These are phyloP conservation scores for Abramis brama DNA, from an alignment of 2,113 vertebrate genomes.

Conservation along the genomic window DNA sequence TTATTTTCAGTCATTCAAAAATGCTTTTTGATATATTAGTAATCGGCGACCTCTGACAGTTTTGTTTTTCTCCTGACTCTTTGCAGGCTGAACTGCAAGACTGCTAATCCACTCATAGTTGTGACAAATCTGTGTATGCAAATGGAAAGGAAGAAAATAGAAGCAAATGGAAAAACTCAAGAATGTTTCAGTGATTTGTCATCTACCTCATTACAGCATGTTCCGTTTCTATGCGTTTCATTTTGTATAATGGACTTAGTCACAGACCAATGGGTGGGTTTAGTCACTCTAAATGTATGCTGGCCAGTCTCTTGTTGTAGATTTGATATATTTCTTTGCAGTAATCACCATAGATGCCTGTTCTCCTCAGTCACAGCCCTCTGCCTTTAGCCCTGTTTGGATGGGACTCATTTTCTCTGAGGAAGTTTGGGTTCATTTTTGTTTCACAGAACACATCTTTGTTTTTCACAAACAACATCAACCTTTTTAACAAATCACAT, in stretches of 20 bases:
- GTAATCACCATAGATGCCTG: constrained; percentile 11
- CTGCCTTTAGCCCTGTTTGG: neutral
- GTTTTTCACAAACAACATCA: neutral
- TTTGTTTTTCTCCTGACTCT: neutral
- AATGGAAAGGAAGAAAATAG: constrained; percentile 10
- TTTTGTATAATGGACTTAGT: constrained; percentile 35
- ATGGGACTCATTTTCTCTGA: neutral
- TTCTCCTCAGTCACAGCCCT: neutral
- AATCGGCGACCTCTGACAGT: neutral
- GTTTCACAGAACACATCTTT: neutral
- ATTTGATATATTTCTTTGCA: constrained; percentile 1
- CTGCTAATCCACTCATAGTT: constrained; percentile 18
- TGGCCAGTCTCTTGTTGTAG: constrained; percentile 2
- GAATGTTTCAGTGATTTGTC: constrained; percentile 21
- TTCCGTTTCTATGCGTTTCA: constrained; percentile 16
- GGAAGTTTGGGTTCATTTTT: neutral
- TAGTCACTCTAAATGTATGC: constrained; percentile 23
- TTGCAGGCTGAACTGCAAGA: neutral
- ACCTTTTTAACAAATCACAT: neutral
- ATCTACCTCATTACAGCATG: constrained; percentile 26
- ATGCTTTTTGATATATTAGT: neutral
- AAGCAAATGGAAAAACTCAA: constrained; percentile 14
- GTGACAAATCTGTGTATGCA: constrained; percentile 25
- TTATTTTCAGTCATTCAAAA: neutral
- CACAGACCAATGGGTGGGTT: constrained; percentile 16